Evolutionary conservation across 1,140 invertebrate genomes (phyloP).

Genomic region (Drosophila triauraria): DNA sequence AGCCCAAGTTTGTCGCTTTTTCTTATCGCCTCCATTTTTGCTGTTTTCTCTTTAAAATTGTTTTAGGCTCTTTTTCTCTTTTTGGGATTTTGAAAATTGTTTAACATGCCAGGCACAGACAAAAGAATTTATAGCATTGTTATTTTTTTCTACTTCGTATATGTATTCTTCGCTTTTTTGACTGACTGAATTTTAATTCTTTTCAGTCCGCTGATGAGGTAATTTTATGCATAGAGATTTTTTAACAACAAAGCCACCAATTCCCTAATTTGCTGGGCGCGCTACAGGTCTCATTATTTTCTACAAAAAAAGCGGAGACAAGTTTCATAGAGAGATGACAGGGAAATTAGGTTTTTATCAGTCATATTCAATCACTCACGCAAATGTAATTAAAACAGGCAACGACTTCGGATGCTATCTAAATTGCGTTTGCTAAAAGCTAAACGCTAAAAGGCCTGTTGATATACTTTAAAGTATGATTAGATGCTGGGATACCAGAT

Average conservation of each 20-base stretch:
- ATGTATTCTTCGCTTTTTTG: constrained; percentile 36
- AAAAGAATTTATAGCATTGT: constrained; percentile 82
- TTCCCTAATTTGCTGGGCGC: constrained; percentile 53
- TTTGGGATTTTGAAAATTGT: constrained; percentile 64
- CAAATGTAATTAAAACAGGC: constrained; percentile 60
- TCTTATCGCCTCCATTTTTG: constrained; percentile 19
- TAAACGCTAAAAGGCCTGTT: constrained; percentile 4
- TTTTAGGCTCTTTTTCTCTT: constrained; percentile 47
- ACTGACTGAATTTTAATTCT: constrained; percentile 75
- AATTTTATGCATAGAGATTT: constrained; percentile 76
- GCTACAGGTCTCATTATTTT: constrained; percentile 62
- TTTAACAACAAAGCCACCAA: constrained; percentile 45
- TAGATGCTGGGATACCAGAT: neutral
- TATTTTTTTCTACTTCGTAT: constrained; percentile 12
- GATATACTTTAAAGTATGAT: constrained; percentile 34
- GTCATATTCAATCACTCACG: constrained; percentile 45
- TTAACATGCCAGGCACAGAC: constrained; percentile 75
- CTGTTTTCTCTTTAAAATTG: constrained; percentile 45
- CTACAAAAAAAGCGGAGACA: constrained; percentile 10
- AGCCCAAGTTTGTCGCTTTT: constrained; percentile 18
- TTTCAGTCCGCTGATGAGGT: constrained; percentile 73
- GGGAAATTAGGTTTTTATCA: constrained; percentile 58
- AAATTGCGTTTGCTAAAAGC: neutral
- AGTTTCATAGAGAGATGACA: constrained; percentile 38
- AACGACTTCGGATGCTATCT: constrained; percentile 27